Percentiles rank a stretch among this genome's conserved stretches.
These are phyloP conservation scores for Pollenia angustigena DNA, from an alignment of 2,888 invertebrate genomes.

Conservation along the genomic window DNA sequence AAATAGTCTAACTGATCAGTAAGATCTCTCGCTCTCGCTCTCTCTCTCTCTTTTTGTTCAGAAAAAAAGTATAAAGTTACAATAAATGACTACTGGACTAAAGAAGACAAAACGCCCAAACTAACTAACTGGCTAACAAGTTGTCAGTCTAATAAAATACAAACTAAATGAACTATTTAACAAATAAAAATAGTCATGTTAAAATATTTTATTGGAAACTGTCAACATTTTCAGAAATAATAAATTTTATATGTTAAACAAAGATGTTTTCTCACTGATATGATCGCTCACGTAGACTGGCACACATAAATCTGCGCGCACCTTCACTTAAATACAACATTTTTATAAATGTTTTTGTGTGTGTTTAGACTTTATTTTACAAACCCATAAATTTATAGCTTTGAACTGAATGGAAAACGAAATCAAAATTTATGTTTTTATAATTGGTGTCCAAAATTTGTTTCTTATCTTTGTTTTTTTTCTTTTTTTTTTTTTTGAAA, in stretches of 20 bases:
- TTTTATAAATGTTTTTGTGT: neutral
- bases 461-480: conserved; percentile 58
- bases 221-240: conserved; percentile 72
- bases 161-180: conserved; percentile 13
- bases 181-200: conserved; percentile 61
- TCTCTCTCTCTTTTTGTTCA: too few species aligned
- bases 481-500: conserved; percentile 5
- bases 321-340: conserved; percentile 12
- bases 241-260: conserved; percentile 68
- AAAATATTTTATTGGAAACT: conserved; percentile 74
- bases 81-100: conserved; percentile 43
- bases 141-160: conserved; percentile 5
- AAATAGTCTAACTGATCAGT: neutral
- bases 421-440: conserved; percentile 72
- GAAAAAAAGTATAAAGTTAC: conserved; percentile 47
- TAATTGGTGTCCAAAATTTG: conserved; percentile 69
- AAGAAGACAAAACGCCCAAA: conserved; percentile 10
- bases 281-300: conserved; percentile 23
- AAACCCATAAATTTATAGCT: conserved; percentile 44
- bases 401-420: conserved; percentile 56
- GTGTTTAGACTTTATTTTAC: conserved; percentile 13
- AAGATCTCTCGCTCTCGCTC: neutral
- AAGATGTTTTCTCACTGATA: conserved; percentile 71
- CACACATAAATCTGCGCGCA: conserved; percentile 18
- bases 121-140: neutral